Percentiles rank a stretch among this genome's conserved stretches.
These are phyloP conservation scores for Apaloderma vittatum DNA, from an alignment of 2,113 vertebrate genomes.

Conservation along the genomic window DNA sequence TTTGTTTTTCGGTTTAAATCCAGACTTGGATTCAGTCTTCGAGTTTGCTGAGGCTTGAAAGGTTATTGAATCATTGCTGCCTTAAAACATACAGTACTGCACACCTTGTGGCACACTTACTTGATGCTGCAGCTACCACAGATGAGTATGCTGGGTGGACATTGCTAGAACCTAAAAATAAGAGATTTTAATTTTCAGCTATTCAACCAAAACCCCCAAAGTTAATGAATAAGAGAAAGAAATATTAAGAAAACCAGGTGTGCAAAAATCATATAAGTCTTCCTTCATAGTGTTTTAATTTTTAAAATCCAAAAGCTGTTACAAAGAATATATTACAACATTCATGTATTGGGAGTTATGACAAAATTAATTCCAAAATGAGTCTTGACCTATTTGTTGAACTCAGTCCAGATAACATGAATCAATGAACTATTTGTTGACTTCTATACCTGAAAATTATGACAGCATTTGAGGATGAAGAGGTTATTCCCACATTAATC, in stretches of 20 bases:
- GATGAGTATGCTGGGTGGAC: conserved; percentile 87
- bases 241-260: not conserved
- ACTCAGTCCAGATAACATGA: not conserved
- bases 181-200: conserved; percentile 2
- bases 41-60: conserved; percentile 43
- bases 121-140: conserved; percentile 81
- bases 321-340: not conserved
- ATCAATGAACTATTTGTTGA: not conserved
- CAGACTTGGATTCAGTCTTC: not conserved
- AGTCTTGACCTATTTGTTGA: not conserved
- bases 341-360: not conserved
- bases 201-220: not conserved
- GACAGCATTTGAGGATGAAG: not conserved
- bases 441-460: not conserved
- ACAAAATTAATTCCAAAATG: not conserved
- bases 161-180: conserved; percentile 78
- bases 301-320: not conserved
- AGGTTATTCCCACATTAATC: not conserved
- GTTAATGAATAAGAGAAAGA: not conserved
- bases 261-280: not conserved
- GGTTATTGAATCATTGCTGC: conserved; percentile 9
- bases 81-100: not conserved
- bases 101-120: conserved; percentile 79
- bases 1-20: conserved; percentile 20
- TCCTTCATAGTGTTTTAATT: not conserved